These are phyloP conservation scores for Naja naja DNA, from an alignment of 2,113 vertebrate genomes.

Conservation along the genomic window DNA sequence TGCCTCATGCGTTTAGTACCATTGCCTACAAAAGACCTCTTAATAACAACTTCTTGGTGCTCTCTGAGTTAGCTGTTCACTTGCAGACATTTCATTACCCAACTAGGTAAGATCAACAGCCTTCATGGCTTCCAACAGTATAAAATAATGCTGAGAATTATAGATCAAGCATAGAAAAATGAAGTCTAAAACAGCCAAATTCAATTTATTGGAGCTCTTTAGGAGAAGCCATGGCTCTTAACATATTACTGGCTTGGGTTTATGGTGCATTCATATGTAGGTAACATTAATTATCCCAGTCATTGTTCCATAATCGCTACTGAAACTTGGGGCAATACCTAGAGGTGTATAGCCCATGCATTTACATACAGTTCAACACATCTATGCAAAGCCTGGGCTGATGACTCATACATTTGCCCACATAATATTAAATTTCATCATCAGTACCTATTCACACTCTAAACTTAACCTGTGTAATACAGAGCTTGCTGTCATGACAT, in stretches of 20 bases:
- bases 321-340: not conserved
- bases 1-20: not conserved
- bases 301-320: not conserved
- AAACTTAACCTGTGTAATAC: not conserved
- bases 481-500: not conserved
- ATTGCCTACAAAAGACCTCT: not conserved
- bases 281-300: not conserved
- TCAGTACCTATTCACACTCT: not conserved
- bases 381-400: constrained; percentile 13
- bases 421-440: not conserved
- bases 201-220: not conserved
- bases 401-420: not conserved
- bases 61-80: not conserved
- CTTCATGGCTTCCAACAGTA: not conserved
- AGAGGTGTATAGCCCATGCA: constrained; percentile 4
- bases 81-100: not conserved
- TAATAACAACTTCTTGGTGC: not conserved
- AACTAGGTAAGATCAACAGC: not conserved
- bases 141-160: not conserved
- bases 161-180: not conserved
- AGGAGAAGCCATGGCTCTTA: not conserved
- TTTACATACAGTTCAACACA: constrained; percentile 19
- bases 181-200: not conserved
- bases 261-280: not conserved
- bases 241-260: not conserved